Percentiles rank a stretch among this genome's conserved stretches.
Conservation (phyloP, 2,888 invertebrate species). For the Dioctria rufipes region DNA sequence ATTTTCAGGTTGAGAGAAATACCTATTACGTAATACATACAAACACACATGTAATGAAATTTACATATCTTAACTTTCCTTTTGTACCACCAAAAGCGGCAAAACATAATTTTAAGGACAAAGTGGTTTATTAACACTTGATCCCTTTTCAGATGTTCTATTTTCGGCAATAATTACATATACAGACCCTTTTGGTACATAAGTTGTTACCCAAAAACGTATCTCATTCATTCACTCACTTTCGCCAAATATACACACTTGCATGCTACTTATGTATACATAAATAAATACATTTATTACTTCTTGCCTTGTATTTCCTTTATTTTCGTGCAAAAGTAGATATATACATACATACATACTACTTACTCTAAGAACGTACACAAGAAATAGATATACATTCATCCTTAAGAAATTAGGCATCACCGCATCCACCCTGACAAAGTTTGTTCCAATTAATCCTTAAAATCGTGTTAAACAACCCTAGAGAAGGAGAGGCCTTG, state of each 20-base stretch:
- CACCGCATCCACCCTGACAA: constrained; percentile 11
- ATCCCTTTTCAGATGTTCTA: constrained; percentile 6
- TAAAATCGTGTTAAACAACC: constrained; percentile 40
- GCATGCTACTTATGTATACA: no score
- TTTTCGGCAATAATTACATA: background rate
- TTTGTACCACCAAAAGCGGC: no score
- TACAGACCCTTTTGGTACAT: no score
- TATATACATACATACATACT: no score
- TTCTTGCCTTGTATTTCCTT: background rate
- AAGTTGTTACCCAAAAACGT: no score
- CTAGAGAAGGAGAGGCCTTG: background rate
- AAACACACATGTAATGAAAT: no score
- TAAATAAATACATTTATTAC: constrained; percentile 5
- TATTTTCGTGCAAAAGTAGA: no score
- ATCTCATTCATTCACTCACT: no score
- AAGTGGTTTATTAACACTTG: constrained; percentile 37
- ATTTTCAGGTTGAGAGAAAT: constrained; percentile 2
- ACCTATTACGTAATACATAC: no score
- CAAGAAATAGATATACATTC: background rate
- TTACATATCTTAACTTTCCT: no score
- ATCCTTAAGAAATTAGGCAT: background rate
- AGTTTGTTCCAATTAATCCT: constrained; percentile 40
- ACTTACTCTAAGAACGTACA: background rate
- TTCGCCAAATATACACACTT: no score
- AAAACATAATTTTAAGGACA: constrained; percentile 13